These are phyloP conservation scores for Cryptomyrus ogoouensis DNA, from an alignment of 2,113 vertebrate species.

Conservation along the genomic window DNA sequence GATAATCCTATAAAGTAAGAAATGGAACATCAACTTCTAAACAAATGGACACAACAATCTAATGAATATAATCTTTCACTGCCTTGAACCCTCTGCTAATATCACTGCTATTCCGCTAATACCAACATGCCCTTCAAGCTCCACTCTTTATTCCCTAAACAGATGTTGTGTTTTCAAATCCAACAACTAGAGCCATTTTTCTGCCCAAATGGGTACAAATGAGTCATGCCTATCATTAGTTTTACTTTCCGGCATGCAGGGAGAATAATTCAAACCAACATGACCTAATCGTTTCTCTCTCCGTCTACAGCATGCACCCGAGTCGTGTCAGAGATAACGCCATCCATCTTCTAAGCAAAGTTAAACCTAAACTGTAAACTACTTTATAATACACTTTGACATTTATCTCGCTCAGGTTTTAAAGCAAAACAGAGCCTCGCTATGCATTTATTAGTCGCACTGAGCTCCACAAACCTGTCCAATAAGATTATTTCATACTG, in stretches of 20 bases:
- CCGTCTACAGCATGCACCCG: neutral
- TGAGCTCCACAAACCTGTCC: neutral
- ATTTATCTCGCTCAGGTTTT: neutral
- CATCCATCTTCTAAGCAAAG: neutral
- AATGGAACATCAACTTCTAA: slow-evolving; percentile 4
- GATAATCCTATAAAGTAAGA: neutral
- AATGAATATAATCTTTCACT: slow-evolving; percentile 14
- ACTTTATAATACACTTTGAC: neutral
- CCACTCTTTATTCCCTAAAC: slow-evolving; percentile 26
- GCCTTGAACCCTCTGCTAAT: slow-evolving; percentile 1
- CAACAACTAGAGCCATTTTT: slow-evolving; percentile 30
- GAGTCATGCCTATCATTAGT: slow-evolving; percentile 21
- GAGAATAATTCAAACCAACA: slow-evolving; percentile 21
- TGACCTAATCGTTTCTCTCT: slow-evolving; percentile 20
- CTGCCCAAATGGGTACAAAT: slow-evolving; percentile 29
- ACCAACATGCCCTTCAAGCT: neutral
- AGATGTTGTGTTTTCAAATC: slow-evolving; percentile 29
- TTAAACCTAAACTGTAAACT: neutral
- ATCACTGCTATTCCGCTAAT: slow-evolving; percentile 9
- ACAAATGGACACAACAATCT: neutral
- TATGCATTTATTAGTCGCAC: neutral
- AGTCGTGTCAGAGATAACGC: neutral
- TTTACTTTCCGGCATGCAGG: slow-evolving; percentile 15
- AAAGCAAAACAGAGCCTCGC: neutral
- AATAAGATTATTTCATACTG: neutral